phyloP scores from a whole-genome alignment of 1,140 invertebrate species.

The Aphaenogaster floridana region DNA sequence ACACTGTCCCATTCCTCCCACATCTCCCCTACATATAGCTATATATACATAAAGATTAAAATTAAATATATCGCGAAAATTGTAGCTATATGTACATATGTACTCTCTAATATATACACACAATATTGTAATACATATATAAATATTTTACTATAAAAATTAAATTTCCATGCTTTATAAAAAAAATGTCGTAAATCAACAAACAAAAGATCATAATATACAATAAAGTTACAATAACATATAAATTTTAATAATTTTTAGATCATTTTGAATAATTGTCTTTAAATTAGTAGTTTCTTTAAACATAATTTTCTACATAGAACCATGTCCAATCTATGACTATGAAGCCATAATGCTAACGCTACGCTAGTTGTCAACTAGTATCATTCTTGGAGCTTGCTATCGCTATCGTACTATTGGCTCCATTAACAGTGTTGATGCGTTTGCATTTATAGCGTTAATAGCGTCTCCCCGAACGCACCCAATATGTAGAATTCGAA shows the following conservation, averaged over 20 bases:
- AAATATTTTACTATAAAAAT: slow-evolving; percentile 14
- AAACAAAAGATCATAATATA: not conserved
- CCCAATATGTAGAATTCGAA: not conserved
- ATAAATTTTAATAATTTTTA: not conserved
- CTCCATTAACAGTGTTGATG: no score
- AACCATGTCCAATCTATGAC: not conserved
- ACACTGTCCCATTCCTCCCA: no score
- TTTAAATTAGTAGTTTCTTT: not conserved
- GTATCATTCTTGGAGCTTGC: no score
- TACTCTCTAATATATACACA: not conserved
- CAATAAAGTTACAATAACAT: not conserved
- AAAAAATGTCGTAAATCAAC: not conserved
- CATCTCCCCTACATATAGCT: no score
- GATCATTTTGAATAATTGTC: not conserved
- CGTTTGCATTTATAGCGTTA: no score
- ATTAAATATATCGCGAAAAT: not conserved
- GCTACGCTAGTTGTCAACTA: no score
- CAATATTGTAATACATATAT: not conserved
- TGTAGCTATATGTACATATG: not conserved
- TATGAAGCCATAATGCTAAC: not conserved
- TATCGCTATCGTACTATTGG: no score
- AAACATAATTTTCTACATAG: not conserved
- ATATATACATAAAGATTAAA: not conserved
- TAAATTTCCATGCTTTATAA: not conserved
- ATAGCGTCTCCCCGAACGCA: no score